Base-by-base conservation (phyloP, 2,888 invertebrate genomes). In the Dryococelus australis region DNA sequence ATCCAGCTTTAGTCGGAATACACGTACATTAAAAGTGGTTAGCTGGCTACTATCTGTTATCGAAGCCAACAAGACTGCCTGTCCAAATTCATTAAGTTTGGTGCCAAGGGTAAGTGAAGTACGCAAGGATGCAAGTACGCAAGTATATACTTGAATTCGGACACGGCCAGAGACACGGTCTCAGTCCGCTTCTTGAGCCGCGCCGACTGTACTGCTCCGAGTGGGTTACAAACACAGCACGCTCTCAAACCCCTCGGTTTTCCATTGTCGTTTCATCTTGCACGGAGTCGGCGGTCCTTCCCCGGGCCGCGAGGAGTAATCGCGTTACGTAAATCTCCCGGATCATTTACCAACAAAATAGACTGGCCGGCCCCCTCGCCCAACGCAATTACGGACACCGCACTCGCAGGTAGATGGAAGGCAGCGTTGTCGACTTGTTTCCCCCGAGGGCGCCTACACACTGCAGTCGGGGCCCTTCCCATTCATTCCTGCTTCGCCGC, bases 341-440 rank as follows among this genome's bases (percentile, higher is more conserved):
- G 88, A 88, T 88, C 88, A 88, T 88, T 88, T 88, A 88, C 88
- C 88, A 87, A 81, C 88, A 85, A 88, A 88, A 88, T 87, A 83
- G 87, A 84, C 86, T 88, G 78, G 80, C 79, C 86, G 43, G 65
- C 86, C 86, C 86, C 85, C 86, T 84, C 85, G 47, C 43, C 65
- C 78, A 87, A 88, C 84, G 79, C 85, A 87, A 88, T 87, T 88
- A 87, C 65, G 65, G n/a, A 24, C n/a, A n/a, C 65, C 65, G 16
- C 65, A 65, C 65, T 65, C 20, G 2, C 65, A 65, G 65, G 65
- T 88, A 87, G 87, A 83, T 84, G 83, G 87, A 86, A 86, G 80
- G 87, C 84, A 16, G 16, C 26, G 24, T 27, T 78, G 27, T 47
- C 20, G 24, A 20, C 65, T n/a, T n/a, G 12, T 20, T 24, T n/a